Evolutionary conservation across 2,888 invertebrate species (phyloP), one percentile per base, ranked within the genome.

Genomic region (Acanthosoma haemorrhoidale): DNA sequence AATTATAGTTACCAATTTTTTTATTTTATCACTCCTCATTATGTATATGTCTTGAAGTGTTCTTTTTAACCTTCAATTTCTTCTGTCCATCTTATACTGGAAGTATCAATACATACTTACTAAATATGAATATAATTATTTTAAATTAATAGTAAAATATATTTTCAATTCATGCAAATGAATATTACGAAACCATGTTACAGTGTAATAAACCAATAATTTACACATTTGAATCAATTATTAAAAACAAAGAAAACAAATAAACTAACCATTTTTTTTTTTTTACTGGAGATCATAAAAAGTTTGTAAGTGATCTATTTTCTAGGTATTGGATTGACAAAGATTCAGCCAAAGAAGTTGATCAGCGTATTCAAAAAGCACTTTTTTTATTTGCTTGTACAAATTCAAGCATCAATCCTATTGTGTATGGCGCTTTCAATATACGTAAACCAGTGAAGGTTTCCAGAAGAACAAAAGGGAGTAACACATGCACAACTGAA

Each of bases 401-500:
- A 38, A 97, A 97, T 81, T 96, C 96, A 3, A 95, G 96, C 79
- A 92, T 96, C 81, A 96, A 97, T 82, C 97, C 97, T 3, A 88
- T 97, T 73, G 95, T 97, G 29, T 97, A 97, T 79, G 96, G 96
- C 0, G 84, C 87, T 15, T 94, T 92, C 79, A 92, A 92, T 80
- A 90, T 92, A 75, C 82, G 89, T 18, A 77, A 79, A 4, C 76
- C 77, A 78, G 68, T 75, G 43, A 70, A 72, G 74, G 64, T 68
- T 57, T 59, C 71, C n/a, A 61, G 64, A 25, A 67, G 67, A 29
- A 74, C 73, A 36, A 80, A 80, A 79, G 81, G 74, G 41, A 72
- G 73, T 57, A 73, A 73, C 51, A 75, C 76, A 29, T 74, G 75
- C 64, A 73, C 75, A 32, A 75, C 76, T 5, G 75, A 75, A 58